Evolutionary conservation across 2,113 vertebrate species (phyloP).

Genomic region (Phrynocephalus versicolor): DNA sequence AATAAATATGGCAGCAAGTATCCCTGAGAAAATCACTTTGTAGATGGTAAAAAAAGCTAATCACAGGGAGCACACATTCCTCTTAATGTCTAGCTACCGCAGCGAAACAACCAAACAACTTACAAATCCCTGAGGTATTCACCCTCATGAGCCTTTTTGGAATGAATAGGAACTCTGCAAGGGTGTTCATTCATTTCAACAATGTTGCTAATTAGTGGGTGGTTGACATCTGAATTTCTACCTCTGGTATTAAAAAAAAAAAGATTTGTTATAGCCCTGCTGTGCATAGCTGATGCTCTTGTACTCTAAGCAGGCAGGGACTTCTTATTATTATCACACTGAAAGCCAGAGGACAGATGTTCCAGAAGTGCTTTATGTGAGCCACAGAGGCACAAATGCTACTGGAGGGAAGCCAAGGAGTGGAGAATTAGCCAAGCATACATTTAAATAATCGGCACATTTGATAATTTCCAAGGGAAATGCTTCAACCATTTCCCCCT

Average conservation of each 20-base stretch:
- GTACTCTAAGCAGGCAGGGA: too few species aligned
- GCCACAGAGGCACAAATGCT: neutral
- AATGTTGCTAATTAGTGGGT: neutral
- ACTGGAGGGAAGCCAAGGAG: neutral
- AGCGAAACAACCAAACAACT: neutral
- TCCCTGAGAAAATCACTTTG: too few species aligned
- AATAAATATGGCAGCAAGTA: too few species aligned
- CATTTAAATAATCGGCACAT: conserved; percentile 2
- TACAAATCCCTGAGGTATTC: neutral
- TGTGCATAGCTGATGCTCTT: neutral
- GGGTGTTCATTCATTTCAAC: neutral
- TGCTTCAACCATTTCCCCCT: neutral
- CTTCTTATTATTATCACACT: neutral
- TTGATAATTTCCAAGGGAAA: neutral
- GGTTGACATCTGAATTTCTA: neutral
- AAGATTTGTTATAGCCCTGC: neutral
- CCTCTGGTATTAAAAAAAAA: neutral
- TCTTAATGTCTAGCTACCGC: too few species aligned
- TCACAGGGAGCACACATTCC: too few species aligned
- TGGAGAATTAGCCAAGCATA: neutral
- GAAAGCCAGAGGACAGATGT: neutral
- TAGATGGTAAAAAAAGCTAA: too few species aligned
- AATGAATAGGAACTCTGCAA: neutral
- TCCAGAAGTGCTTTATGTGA: neutral
- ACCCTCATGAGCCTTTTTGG: neutral